Percentiles rank a stretch among this genome's conserved stretches.
Conservation (phyloP, 2,888 invertebrate species). For the Girardia tigrina region DNA sequence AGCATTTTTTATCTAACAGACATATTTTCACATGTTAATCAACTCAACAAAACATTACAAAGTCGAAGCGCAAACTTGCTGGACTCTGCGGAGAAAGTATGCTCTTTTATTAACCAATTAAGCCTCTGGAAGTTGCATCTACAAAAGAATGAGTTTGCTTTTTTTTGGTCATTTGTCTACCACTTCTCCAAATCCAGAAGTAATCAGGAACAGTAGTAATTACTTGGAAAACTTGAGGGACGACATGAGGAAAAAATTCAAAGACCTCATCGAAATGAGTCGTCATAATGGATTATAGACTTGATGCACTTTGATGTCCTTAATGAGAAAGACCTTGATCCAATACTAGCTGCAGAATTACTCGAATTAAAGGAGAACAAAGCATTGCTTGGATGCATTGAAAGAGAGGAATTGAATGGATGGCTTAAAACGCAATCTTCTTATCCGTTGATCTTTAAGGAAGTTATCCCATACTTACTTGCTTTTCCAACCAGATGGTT, state of each 20-base stretch:
- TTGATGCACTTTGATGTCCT: too few species aligned
- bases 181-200: background rate
- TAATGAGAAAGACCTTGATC: too few species aligned
- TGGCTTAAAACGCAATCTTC: too few species aligned
- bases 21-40: background rate
- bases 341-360: too few species aligned
- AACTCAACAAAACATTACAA: background rate
- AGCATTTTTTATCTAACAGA: background rate
- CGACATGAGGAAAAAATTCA: background rate
- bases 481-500: too few species aligned
- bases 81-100: background rate
- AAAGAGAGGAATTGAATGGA: too few species aligned
- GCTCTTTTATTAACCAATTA: constrained; percentile 5
- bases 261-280: too few species aligned
- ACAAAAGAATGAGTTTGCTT: constrained; percentile 10
- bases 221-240: background rate
- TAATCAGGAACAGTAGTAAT: background rate
- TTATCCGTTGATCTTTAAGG: too few species aligned
- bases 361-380: too few species aligned
- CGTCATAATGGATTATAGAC: too few species aligned
- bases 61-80: background rate
- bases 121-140: background rate
- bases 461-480: too few species aligned
- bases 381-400: too few species aligned
- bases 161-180: background rate